Conservation (phyloP, 2,888 invertebrate species). For the Agrotis exclamationis region DNA sequence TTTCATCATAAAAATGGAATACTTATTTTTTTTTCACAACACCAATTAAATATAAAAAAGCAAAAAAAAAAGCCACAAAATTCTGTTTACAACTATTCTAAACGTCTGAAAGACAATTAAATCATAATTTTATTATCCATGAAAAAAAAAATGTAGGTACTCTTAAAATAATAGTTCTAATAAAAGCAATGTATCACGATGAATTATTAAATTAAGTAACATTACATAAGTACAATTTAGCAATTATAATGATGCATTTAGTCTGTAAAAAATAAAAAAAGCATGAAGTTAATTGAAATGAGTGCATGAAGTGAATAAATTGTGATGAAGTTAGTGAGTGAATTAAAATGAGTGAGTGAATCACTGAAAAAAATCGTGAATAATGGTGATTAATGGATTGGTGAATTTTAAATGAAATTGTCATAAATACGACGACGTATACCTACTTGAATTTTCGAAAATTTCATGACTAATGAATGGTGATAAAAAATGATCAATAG, state of each 20-base stretch:
- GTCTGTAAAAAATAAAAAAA: background rate
- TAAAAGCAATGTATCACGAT: slow-evolving; percentile 54
- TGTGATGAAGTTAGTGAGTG: background rate
- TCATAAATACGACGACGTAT: background rate
- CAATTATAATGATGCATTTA: background rate
- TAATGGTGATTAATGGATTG: background rate
- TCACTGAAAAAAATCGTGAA: background rate
- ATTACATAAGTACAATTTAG: background rate
- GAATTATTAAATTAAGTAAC: slow-evolving; percentile 43
- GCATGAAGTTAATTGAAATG: background rate
- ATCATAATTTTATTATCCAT: background rate
- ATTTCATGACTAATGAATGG: background rate
- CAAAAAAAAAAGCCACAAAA: slow-evolving; percentile 3
- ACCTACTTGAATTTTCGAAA: too few relatives aligned
- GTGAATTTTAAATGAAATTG: too few relatives aligned
- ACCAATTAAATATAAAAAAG: slow-evolving; percentile 26
- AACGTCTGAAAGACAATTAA: slow-evolving; percentile 4
- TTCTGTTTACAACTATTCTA: background rate
- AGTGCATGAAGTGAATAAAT: background rate
- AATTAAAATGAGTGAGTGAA: slow-evolving; percentile 2
- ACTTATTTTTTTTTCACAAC: slow-evolving; percentile 12
- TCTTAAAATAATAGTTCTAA: slow-evolving; percentile 27
- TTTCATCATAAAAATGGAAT: slow-evolving; percentile 44
- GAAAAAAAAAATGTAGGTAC: too few relatives aligned
- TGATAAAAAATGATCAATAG: slow-evolving; percentile 8